A percentile compares a stretch with the other conserved stretches of the same genome.
These are phyloP conservation scores for Conopomorpha cramerella DNA, from an alignment of 1,140 invertebrate species.

Conservation along the genomic window DNA sequence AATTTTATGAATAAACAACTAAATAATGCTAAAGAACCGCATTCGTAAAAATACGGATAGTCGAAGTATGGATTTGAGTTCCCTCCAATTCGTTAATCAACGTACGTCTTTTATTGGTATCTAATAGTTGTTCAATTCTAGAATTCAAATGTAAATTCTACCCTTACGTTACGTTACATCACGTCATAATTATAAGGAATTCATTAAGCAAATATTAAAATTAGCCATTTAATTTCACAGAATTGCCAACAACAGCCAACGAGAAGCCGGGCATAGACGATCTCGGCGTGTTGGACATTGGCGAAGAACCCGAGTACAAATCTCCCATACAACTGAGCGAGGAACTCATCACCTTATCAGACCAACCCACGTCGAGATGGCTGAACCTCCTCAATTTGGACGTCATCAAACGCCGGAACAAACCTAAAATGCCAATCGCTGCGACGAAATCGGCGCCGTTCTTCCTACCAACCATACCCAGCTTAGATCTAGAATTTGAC, in stretches of 20 bases:
- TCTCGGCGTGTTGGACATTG: conserved; percentile 57
- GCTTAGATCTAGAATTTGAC: conserved; percentile 83
- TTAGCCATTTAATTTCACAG: conserved; percentile 25
- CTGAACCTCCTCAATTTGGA: conserved; percentile 91
- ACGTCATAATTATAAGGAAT: no score
- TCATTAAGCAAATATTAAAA: no score
- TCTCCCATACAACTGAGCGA: conserved; percentile 81
- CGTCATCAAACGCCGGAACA: conserved; percentile 88
- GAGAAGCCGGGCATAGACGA: conserved; percentile 50
- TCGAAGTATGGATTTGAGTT: no score
- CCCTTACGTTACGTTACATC: no score
- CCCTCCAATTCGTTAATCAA: no score
- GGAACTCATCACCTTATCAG: conserved; percentile 86
- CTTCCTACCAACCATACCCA: conserved; percentile 89
- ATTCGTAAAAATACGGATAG: no score
- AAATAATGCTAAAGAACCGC: no score
- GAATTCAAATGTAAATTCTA: no score
- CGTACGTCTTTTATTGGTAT: no score
- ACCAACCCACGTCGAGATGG: conserved; percentile 87
- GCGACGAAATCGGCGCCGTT: conserved; percentile 88
- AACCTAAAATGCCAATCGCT: conserved; percentile 84
- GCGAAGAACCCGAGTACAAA: conserved; percentile 68
- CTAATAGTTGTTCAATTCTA: no score
- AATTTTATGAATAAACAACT: no score
- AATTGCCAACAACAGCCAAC: conserved; percentile 34